Percentiles rank a stretch among this genome's conserved stretches.
phyloP scores from a whole-genome alignment of 2,888 invertebrate species.

The Cheilosia soror region DNA sequence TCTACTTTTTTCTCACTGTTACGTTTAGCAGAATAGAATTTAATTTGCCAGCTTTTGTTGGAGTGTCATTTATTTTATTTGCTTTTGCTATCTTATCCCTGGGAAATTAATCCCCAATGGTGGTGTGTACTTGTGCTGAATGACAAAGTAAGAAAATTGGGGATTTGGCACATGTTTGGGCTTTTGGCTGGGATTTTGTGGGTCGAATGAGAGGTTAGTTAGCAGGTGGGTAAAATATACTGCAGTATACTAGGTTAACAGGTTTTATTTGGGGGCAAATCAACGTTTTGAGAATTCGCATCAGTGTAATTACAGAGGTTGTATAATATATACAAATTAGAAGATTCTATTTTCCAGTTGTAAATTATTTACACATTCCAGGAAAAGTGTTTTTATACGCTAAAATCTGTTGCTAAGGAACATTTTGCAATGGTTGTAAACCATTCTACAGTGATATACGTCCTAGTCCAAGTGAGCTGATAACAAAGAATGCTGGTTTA shows the following conservation, averaged over 20 bases:
- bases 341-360: too few relatives aligned
- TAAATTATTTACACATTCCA: too few relatives aligned
- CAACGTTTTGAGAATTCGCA: not conserved
- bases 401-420: too few relatives aligned
- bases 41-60: constrained; percentile 15
- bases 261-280: not conserved
- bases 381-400: too few relatives aligned
- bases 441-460: too few relatives aligned
- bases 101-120: constrained; percentile 47
- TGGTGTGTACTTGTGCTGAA: constrained; percentile 11
- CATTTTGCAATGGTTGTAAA: too few relatives aligned
- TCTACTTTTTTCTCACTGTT: not conserved
- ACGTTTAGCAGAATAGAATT: constrained; percentile 28
- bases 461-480: too few relatives aligned
- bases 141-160: constrained; percentile 39
- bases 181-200: not conserved
- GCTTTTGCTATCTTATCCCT: constrained; percentile 23
- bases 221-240: not conserved
- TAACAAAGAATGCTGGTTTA: too few relatives aligned
- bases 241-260: not conserved
- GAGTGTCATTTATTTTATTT: constrained; percentile 21
- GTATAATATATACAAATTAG: too few relatives aligned
- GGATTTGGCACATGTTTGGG: constrained; percentile 11
- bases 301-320: not conserved
- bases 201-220: not conserved